Percentiles rank a stretch among this genome's conserved stretches.
Evolutionary conservation across 2,888 invertebrate genomes (phyloP).

Genomic region (Tolmerus cingulatus): DNA sequence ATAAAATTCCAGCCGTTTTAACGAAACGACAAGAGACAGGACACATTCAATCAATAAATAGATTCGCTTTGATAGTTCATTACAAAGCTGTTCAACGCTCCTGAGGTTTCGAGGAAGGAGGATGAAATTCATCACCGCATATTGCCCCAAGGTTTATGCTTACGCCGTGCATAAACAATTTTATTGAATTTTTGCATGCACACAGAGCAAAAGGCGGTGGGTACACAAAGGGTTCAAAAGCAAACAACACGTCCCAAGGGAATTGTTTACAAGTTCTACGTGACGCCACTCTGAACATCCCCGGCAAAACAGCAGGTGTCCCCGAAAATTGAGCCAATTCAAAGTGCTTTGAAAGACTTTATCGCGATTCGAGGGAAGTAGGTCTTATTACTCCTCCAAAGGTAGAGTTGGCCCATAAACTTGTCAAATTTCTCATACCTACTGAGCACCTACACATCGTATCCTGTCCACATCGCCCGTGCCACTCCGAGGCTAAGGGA

Average conservation of each 20-base stretch:
- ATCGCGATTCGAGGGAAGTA: background rate
- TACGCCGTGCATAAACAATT: constrained; percentile 5
- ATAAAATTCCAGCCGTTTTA: background rate
- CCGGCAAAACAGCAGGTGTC: background rate
- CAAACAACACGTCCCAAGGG: background rate
- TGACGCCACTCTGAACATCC: constrained; percentile 9
- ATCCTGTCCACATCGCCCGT: background rate
- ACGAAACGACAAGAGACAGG: background rate
- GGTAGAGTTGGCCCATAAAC: background rate
- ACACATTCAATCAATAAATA: background rate
- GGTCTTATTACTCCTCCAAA: background rate
- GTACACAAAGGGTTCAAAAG: background rate
- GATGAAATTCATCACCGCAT: background rate
- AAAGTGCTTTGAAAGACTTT: background rate
- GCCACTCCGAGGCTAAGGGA: background rate
- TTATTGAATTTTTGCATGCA: constrained; percentile 35
- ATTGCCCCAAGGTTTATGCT: background rate
- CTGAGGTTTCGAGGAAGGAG: background rate
- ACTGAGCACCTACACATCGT: background rate
- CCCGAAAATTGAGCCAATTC: background rate
- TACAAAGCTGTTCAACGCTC: background rate
- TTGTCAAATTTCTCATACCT: constrained; percentile 1
- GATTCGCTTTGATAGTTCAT: background rate
- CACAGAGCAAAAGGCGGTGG: background rate
- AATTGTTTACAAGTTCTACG: constrained; percentile 17